These are phyloP conservation scores for Xerus rutilus DNA, from an alignment of 2,797 vertebrate species.

Conservation along the genomic window DNA sequence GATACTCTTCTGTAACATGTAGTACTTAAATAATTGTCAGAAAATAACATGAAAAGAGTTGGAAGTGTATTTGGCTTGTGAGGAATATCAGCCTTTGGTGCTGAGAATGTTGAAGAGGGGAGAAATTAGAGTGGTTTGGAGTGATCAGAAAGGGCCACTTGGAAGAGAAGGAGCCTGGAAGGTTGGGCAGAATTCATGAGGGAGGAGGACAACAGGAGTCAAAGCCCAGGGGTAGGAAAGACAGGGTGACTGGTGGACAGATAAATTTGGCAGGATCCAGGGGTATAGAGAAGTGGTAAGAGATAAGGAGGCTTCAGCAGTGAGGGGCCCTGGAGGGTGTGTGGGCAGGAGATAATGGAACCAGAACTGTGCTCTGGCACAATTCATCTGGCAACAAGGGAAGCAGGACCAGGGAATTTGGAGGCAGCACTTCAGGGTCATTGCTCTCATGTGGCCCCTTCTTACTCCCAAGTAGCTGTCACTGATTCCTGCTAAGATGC, in stretches of 20 bases:
- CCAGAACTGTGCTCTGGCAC: neutral
- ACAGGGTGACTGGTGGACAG: neutral
- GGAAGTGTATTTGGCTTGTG: neutral
- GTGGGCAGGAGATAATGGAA: neutral
- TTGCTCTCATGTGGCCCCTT: neutral
- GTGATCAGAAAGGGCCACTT: neutral
- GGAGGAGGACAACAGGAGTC: neutral
- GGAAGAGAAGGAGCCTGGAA: conserved; percentile 6
- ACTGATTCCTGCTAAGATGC: conserved; percentile 28
- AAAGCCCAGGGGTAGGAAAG: neutral
- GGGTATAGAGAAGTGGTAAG: neutral
- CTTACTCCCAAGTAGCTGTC: conserved; percentile 36
- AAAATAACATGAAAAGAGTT: neutral
- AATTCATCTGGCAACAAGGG: neutral
- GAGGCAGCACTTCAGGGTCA: neutral
- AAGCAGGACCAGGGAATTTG: neutral
- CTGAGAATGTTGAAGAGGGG: neutral
- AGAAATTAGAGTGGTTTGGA: neutral
- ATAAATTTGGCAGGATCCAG: neutral
- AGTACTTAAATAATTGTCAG: conserved; percentile 31
- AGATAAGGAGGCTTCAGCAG: neutral
- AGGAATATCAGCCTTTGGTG: neutral
- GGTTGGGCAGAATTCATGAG: neutral
- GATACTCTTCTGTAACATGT: neutral
- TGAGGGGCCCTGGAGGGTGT: neutral